These are phyloP conservation scores for Amphibalanus amphitrite DNA, from an alignment of 1,140 invertebrate species.

Conservation along the genomic window DNA sequence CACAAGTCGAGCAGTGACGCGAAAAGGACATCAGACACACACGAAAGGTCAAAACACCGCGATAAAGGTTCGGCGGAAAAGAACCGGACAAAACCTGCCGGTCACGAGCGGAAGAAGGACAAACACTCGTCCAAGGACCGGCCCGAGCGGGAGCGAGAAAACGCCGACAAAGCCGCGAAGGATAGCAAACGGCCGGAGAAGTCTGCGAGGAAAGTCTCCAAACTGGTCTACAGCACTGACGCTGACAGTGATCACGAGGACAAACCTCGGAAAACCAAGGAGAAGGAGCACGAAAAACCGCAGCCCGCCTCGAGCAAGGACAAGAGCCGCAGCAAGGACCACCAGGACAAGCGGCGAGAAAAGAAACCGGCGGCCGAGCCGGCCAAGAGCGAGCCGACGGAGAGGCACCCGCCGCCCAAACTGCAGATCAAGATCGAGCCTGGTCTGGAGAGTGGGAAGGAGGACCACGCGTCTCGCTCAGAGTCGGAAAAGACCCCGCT, in stretches of 20 bases:
- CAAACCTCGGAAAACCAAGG: background rate
- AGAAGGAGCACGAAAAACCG: background rate
- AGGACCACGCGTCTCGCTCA: background rate
- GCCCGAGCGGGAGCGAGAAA: background rate
- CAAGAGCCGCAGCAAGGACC: background rate
- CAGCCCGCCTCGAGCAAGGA: background rate
- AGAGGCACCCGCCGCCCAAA: background rate
- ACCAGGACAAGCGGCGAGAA: background rate
- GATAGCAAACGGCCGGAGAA: background rate
- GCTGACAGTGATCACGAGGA: background rate
- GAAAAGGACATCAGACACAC: background rate
- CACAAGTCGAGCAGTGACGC: background rate
- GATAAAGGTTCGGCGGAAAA: background rate
- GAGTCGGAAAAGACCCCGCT: background rate
- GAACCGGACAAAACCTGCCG: background rate
- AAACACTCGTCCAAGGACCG: background rate
- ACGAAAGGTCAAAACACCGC: background rate
- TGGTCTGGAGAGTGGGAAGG: background rate
- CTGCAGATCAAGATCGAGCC: background rate
- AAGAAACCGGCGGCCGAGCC: background rate
- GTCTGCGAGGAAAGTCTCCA: background rate
- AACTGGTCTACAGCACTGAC: background rate
- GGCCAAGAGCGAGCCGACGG: background rate
- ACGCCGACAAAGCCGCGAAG: background rate
- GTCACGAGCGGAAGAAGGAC: background rate